Evolutionary conservation across 2,113 vertebrate genomes (phyloP), one percentile per base, ranked within the genome.

Genomic region (Syrrhaptes paradoxus): DNA sequence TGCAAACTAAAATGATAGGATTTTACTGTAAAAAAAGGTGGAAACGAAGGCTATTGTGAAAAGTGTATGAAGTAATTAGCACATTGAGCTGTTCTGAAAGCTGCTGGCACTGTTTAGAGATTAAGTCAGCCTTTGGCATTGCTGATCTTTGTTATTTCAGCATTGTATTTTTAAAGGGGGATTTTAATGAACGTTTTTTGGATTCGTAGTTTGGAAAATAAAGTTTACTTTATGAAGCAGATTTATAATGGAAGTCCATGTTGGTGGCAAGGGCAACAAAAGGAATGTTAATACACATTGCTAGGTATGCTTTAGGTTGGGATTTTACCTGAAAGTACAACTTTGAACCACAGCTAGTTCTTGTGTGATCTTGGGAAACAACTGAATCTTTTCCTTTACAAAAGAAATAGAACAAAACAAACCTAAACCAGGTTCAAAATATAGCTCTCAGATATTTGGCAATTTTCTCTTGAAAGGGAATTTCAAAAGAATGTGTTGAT

Each of bases 111-210:
- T 71, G 6, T 74, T 79, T 31, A 54, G 59, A 88, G 71, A 80
- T 90, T 95, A 88, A 93, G 75, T 92, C 88, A 93, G 83, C 29
- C 63, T 92, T 85, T 90, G 76, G 83, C 79, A 74, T 66, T 84
- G 41, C 13, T 89, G 77, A 67, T 67, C 17, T 48, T n/a, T n/a
- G n/a, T n/a, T n/a, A n/a, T n/a, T n/a, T n/a, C n/a, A n/a, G n/a
- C n/a, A n/a, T n/a, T 90, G 38, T 34, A 36, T 49, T 93, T 94
- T 93, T 67, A 79, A 83, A 58, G 13, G 5, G 6, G 9, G 16
- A 10, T 75, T 95, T 86, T 78, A 93, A 84, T 63, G 73, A 92
- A 92, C 86, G 11, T 36, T 36, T 77, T 7, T 86, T 63, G 32
- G 46, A 78, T 86, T 95, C 75, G 31, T 8, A 87, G 63, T 19